Evolutionary conservation across 1,140 invertebrate species (phyloP).

Genomic region (Nymphalis io): DNA sequence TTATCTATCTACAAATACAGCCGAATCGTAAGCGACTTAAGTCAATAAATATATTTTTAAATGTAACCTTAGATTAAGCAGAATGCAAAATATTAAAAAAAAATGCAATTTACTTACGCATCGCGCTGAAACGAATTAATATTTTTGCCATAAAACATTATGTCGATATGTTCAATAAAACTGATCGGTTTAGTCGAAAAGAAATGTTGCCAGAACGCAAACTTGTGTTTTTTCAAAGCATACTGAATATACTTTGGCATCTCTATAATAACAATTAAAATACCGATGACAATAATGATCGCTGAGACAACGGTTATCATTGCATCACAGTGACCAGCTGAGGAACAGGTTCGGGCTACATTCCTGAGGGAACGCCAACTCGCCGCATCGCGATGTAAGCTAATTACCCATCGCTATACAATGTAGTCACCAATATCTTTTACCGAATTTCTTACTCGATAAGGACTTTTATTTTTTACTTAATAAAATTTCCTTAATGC

Average conservation of each 20-base stretch:
- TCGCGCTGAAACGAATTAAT: no score
- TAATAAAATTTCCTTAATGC: no score
- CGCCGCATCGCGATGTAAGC: constrained; percentile 22
- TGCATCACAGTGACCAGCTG: constrained; percentile 61
- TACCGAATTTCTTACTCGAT: neutral
- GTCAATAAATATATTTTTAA: no score
- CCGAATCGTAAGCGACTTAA: no score
- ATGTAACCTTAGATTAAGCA: no score
- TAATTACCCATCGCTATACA: constrained; percentile 35
- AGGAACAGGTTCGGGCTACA: constrained; percentile 56
- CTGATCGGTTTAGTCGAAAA: no score
- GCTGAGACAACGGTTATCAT: constrained; percentile 49
- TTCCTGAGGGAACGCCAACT: constrained; percentile 70
- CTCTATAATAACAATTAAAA: neutral
- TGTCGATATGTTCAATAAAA: no score
- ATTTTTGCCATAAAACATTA: no score
- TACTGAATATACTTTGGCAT: neutral
- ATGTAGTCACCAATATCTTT: constrained; percentile 1
- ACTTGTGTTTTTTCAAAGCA: neutral
- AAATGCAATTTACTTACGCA: no score
- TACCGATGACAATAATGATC: constrained; percentile 18
- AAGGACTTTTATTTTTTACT: no score
- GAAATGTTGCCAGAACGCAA: neutral
- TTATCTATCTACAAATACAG: no score
- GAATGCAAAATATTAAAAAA: no score